Percentiles rank a stretch among this genome's conserved stretches.
These are phyloP conservation scores for Pemphigus obesinymphae DNA, from an alignment of 1,140 invertebrate genomes.

Conservation along the genomic window DNA sequence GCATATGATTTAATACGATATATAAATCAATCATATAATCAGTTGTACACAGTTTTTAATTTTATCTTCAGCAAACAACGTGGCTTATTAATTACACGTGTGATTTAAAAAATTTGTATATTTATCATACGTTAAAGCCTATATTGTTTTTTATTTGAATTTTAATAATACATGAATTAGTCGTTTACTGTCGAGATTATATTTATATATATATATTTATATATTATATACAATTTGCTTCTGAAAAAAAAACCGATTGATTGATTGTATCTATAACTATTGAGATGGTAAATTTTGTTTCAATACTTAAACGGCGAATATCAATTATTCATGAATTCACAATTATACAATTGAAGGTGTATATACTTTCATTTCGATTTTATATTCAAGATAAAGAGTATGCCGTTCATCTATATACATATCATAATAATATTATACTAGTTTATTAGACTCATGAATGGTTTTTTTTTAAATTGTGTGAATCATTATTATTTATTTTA, in stretches of 20 bases:
- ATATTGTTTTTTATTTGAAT: neutral
- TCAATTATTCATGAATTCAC: neutral
- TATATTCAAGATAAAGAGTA: neutral
- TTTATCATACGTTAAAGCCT: neutral
- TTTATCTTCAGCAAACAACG: neutral
- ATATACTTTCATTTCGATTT: neutral
- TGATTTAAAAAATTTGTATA: constrained; percentile 7
- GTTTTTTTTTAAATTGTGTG: neutral
- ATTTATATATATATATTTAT: too few species aligned
- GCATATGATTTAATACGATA: neutral
- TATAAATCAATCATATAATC: neutral
- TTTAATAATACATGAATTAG: neutral
- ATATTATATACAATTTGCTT: too few species aligned
- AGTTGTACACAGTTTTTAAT: neutral
- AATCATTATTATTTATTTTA: neutral
- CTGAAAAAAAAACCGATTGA: neutral
- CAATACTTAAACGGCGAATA: neutral
- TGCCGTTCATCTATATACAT: neutral
- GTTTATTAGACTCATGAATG: neutral
- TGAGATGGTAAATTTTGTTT: neutral
- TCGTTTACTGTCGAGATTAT: neutral
- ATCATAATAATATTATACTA: too few species aligned
- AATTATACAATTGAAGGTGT: neutral
- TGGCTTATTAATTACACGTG: constrained; percentile 19
- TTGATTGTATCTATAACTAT: neutral